phyloP scores from a whole-genome alignment of 2,888 invertebrate genomes.

The Ormyrus labotus region DNA sequence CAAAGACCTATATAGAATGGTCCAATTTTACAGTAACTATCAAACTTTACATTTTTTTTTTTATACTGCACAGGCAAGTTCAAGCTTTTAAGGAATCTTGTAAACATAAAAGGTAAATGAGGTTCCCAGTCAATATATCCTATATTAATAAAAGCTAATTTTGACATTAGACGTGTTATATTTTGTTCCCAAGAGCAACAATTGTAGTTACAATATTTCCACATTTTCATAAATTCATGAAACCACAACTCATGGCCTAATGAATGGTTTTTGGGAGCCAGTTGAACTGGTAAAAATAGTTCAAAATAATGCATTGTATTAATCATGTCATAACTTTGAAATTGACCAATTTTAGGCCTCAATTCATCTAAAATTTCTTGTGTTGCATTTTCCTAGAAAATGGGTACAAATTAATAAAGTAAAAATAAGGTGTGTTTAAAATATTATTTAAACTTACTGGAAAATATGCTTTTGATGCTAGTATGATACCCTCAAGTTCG shows the following conservation, averaged over 20 bases:
- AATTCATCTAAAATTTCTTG: constrained; percentile 91
- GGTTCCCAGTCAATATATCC: constrained; percentile 93
- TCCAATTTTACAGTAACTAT: constrained; percentile 78
- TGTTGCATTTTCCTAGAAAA: constrained; percentile 82
- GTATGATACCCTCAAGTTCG: constrained; percentile 36
- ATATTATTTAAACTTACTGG: constrained; percentile 46
- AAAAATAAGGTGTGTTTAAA: background rate
- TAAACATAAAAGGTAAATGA: constrained; percentile 86
- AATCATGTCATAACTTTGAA: constrained; percentile 78
- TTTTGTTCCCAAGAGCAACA: constrained; percentile 81
- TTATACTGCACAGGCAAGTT: constrained; percentile 88
- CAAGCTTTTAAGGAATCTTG: constrained; percentile 83
- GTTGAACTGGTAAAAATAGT: constrained; percentile 86
- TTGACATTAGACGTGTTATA: constrained; percentile 85
- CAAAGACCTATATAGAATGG: constrained; percentile 75
- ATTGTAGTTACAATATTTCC: constrained; percentile 86
- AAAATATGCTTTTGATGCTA: constrained; percentile 49
- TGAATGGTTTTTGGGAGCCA: constrained; percentile 80
- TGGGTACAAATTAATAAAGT: constrained; percentile 3
- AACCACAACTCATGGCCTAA: constrained; percentile 88
- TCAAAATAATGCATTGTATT: constrained; percentile 81
- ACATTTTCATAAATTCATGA: constrained; percentile 85
- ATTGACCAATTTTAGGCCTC: constrained; percentile 87
- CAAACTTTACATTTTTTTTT: constrained; percentile 81
- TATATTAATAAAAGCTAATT: constrained; percentile 84